Percentiles rank a stretch among this genome's conserved stretches.
These are phyloP conservation scores for Ptychoptera contaminata DNA, from an alignment of 2,888 invertebrate species.

Conservation along the genomic window DNA sequence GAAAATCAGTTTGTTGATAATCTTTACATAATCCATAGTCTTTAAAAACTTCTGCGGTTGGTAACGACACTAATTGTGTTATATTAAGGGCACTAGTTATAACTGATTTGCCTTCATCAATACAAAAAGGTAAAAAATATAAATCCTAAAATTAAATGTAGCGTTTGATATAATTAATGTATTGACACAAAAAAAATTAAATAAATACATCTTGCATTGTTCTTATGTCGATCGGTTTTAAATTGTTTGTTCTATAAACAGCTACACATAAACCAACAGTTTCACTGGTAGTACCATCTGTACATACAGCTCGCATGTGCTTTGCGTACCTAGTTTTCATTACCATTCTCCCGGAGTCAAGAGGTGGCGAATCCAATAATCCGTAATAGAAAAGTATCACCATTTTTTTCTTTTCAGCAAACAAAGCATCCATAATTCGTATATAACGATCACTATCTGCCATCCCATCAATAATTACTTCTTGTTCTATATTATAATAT, in stretches of 20 bases:
- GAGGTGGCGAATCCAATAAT: conserved; percentile 42
- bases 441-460: conserved; percentile 49
- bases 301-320: conserved; percentile 43
- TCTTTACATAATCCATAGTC: conserved; percentile 38
- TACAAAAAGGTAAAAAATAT: conserved; percentile 21
- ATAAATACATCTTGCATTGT: conserved; percentile 39
- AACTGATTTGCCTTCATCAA: conserved; percentile 18
- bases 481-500: conserved; percentile 51
- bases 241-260: conserved; percentile 46
- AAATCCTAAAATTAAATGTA: conserved; percentile 19
- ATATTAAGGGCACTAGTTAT: conserved; percentile 21
- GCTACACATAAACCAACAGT: conserved; percentile 50
- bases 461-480: conserved; percentile 50
- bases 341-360: conserved; percentile 25
- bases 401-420: conserved; percentile 41
- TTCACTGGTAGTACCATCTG: conserved; percentile 39
- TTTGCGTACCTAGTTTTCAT: conserved; percentile 18
- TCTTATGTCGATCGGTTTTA: conserved; percentile 41
- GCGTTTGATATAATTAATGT: too few relatives aligned
- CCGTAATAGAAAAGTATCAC: conserved; percentile 53
- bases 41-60: conserved; percentile 31
- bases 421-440: conserved; percentile 42
- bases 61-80: conserved; percentile 25
- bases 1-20: conserved; percentile 36
- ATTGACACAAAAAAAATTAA: conserved; percentile 8